Percentiles rank a stretch among this genome's conserved stretches.
Conservation (phyloP, 2,888 invertebrate species). For the Nudaria mundana region DNA sequence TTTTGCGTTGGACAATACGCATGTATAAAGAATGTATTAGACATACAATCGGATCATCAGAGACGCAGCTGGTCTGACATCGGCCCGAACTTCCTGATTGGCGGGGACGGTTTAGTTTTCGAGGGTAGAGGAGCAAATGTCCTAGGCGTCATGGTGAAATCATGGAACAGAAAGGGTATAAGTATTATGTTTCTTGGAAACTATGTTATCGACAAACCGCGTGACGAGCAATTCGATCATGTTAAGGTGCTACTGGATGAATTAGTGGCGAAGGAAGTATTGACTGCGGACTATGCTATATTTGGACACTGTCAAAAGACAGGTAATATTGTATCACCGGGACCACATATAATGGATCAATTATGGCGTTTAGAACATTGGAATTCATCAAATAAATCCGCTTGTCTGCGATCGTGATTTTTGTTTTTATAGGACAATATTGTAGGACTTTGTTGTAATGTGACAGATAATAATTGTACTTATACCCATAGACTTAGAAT, state of each 20-base stretch:
- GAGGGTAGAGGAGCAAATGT: constrained; percentile 67
- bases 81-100: constrained; percentile 63
- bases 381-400: constrained; percentile 36
- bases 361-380: constrained; percentile 50
- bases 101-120: constrained; percentile 58
- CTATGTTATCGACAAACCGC: constrained; percentile 39
- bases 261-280: constrained; percentile 42
- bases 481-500: too few relatives aligned
- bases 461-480: too few relatives aligned
- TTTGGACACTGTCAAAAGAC: constrained; percentile 57
- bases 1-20: constrained; percentile 44
- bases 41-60: constrained; percentile 52
- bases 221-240: constrained; percentile 48
- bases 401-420: constrained; percentile 28
- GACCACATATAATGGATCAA: constrained; percentile 42
- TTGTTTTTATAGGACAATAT: too few relatives aligned
- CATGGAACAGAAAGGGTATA: constrained; percentile 51
- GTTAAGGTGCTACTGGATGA: constrained; percentile 45
- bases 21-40: constrained; percentile 50
- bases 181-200: constrained; percentile 65
- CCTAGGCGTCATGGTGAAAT: constrained; percentile 49
- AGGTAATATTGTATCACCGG: constrained; percentile 46
- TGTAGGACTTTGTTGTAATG: too few relatives aligned
- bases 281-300: constrained; percentile 45
- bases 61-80: constrained; percentile 52